Evolutionary conservation across 2,113 vertebrate genomes (phyloP).

Genomic region (Bufo gargarizans): DNA sequence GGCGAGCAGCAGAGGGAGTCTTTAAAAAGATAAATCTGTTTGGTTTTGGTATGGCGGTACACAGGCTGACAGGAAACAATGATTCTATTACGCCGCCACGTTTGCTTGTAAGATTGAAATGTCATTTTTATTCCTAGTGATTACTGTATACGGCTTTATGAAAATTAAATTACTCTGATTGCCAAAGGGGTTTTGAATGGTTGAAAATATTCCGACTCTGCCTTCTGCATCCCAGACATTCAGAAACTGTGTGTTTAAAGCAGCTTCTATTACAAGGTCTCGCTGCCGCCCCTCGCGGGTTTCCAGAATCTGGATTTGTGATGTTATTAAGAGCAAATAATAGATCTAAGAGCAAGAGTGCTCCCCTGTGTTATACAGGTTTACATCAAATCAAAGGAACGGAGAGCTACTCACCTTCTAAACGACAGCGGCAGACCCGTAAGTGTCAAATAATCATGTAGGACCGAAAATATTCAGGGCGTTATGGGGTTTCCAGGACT

Average conservation of each 20-base stretch:
- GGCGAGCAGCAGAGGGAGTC: conserved; percentile 1
- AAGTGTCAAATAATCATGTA: not conserved
- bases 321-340: conserved; percentile 8
- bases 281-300: not conserved
- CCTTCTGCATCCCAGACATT: not conserved
- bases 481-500: not conserved
- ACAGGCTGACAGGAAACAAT: conserved; percentile 23
- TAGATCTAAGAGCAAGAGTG: not conserved
- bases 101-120: conserved; percentile 33
- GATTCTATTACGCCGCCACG: conserved; percentile 28
- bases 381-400: not conserved
- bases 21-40: conserved; percentile 8
- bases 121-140: conserved; percentile 36
- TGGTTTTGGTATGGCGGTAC: conserved; percentile 21
- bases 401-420: not conserved
- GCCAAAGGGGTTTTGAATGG: conserved; percentile 32
- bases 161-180: conserved; percentile 34
- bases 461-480: not conserved
- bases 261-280: not conserved
- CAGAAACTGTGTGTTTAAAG: not conserved
- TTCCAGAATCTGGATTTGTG: conserved; percentile 21
- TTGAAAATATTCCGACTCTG: not conserved
- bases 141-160: conserved; percentile 36
- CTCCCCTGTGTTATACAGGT: conserved; percentile 1
- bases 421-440: not conserved